Base-by-base conservation (phyloP, 2,797 vertebrate genomes). In the Mastacembelus armatus region DNA sequence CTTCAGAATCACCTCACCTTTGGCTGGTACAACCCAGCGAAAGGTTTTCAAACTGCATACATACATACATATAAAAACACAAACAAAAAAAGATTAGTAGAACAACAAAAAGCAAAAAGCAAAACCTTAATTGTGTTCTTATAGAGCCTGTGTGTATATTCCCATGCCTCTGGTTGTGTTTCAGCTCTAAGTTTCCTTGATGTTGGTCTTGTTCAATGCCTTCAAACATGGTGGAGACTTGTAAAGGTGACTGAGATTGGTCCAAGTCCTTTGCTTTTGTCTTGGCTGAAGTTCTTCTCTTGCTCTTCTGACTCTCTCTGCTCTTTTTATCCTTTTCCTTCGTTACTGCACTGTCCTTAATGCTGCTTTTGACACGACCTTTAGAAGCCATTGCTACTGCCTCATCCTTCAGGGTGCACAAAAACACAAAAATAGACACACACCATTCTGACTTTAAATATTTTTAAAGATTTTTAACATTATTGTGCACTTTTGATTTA, bases 11-110 rank as follows among this genome's bases (percentile, higher is more conserved):
- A 96, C 91, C 71, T 95, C 86, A 0, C 92, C 86, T 0, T 58
- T 81, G 35, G 95, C 86, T 3, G 95, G 96, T 16, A 96, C 93
- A 0, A 93, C 77, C 98, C 98, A 99, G 12, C 95, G 95, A 84
- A 91, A 97, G 26, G 63, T 69, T 10, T 67, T 93, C 64, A 94
- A 78, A 66, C 97, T 99, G 88, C 40, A 61, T 52, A 71, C 15
- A 68, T 30, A 63, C 4, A 71, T 30, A 63, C 7, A 29, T 8
- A 42, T 81, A 55, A 4, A 51, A 16, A 66, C 7, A 64, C 15
- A 52, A n/a, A n/a, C n/a, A n/a, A n/a, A n/a, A n/a, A n/a, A n/a
- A n/a, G n/a, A 19, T 48, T n/a, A 70, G n/a, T 14, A 14, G 51
- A 27, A 26, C 21, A 62, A 29, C 4, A 35, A 16, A 40, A 42